Base-by-base conservation (phyloP, 2,888 invertebrate species). In the Pseudoips prasinana region DNA sequence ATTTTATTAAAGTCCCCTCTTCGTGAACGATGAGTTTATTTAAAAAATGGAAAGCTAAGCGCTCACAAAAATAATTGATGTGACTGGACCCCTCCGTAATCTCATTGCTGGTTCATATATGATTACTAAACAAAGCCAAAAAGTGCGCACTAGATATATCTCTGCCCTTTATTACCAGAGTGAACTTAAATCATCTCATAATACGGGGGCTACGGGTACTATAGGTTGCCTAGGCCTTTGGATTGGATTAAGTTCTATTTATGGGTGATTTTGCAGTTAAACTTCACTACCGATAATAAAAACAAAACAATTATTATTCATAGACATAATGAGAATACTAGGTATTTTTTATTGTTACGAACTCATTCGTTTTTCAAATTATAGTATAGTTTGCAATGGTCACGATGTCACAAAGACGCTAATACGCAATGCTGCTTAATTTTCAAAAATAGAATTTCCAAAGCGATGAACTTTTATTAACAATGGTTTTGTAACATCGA, bases 21-120 rank as follows among this genome's bases (percentile, higher is more conserved):
- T 55, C 58, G 54, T 50, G 51, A 62, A 64, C 24, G 46, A 46
- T 34, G 40, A 48, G 81, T 82, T 82, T 85, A 83, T 85, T 85
- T 84, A 67, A 83, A 86, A 86, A 85, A 82, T 78, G 80, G 76
- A 78, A 79, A 80, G 75, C 73, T 47, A 70, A 70, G 67, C 67
- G 63, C 69, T 76, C 75, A 71, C 66, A 64, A 75, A 73, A 73
- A 85, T 87, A 84, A 86, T 85, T 85, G 82, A 84, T 82, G 80
- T 50, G 58, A 60, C 55, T 51, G 58, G 60, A 58, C 60, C 81
- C 76, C 81, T 72, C 77, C 62, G 50, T 80, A 81, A 84, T 83
- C 80, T 64, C 66, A 60, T 72, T 70, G 47, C 45, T 41, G 28
- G 41, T 29, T 26, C 43, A 22, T 38, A 50, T 40, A 43, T 39